Evolutionary conservation across 23 tunicate genomes (phyloP), one percentile per base, ranked within the genome.

Genomic region (Styela plicata): DNA sequence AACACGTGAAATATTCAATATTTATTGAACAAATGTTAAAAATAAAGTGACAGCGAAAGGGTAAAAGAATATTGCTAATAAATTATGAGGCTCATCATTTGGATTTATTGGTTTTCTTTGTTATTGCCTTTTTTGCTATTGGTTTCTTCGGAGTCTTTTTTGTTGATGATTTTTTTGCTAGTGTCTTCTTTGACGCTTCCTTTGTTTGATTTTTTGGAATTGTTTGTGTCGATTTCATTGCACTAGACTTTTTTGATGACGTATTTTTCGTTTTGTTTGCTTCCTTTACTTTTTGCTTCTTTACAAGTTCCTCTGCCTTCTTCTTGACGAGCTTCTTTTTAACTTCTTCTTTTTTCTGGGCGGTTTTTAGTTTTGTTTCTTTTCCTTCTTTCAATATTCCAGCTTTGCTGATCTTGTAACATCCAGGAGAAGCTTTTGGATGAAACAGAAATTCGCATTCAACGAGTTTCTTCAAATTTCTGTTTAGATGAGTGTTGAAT

Each of bases 391-490:
- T 23, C 19, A 17, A 17, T 13, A n/a, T 20, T 23, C 16, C 26
- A 20, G 37, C 52, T 34, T 73, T 73, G 78, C 20, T 34, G 33
- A 73, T 28, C 28, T 73, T 73, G 36, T 24, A 73, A 32, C 52
- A 34, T n/a, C 52, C 78, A 0, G 78, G 52, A 24, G 78, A 28
- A 1, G 26, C n/a, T 32, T 32, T 73, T 24, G 78, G 37, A 31
- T 73, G 78, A 24, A 73, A 28, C 19, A 73, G 78, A 32, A 31
- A 32, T 32, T 31, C 78, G 24, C 19, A 32, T 24, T 1, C 36
- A 1, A 73, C 17, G 20, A 73, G n/a, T 17, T 31, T 28, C 1
- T 73, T 73, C 19, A 73, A 17, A 27, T 66, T 24, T 31, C 33
- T 1, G 20, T 73, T 73, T 36, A 1, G 16, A 1, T n/a, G 52